Base-by-base conservation (phyloP, 2,797 vertebrate species). In the Sandelia bainsii region DNA sequence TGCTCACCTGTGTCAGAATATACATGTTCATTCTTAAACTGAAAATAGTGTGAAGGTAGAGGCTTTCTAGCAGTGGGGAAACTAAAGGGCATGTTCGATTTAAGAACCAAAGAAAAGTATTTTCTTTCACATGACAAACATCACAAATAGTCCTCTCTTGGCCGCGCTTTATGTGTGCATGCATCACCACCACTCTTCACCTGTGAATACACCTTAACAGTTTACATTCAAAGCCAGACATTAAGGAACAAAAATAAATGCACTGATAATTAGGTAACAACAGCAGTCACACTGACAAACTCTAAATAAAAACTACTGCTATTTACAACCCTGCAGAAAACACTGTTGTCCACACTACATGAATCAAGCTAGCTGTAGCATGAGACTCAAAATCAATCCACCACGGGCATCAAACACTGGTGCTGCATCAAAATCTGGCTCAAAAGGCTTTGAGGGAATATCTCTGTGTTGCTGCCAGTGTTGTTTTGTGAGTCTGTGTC, bases 331-430 rank as follows among this genome's bases (percentile, higher is more conserved):
- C 25, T 80, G 73, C 62, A 78, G 65, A 78, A 14, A 17, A 27
- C 29, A 50, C n/a, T 42, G 14, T 3, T 51, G 48, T 49, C 69
- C 81, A 87, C 79, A 79, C 0, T 51, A 54, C 37, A 37, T 37
- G 10, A 37, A 37, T 37, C 37, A 11, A 11, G 9, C 5, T 37
- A 37, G 37, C 37, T 37, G 37, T 37, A 37, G 37, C 10, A 37
- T 37, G 11, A 37, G 4, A 37, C 37, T 12, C 10, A 37, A 37
- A 37, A 37, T 37, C 37, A 37, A 37, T 37, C 37, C 37, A 37
- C 37, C 3, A 4, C 5, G 10, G 10, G 37, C 29, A 4, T 37
- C 37, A 37, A 37, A 12, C 5, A 12, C 37, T 12, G 37, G 11
- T 12, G 11, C 9, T 37, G 32, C 8, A n/a, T n/a, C n/a, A n/a